phyloP scores from a whole-genome alignment of 1,140 invertebrate genomes.

The Notospermus geniculatus region DNA sequence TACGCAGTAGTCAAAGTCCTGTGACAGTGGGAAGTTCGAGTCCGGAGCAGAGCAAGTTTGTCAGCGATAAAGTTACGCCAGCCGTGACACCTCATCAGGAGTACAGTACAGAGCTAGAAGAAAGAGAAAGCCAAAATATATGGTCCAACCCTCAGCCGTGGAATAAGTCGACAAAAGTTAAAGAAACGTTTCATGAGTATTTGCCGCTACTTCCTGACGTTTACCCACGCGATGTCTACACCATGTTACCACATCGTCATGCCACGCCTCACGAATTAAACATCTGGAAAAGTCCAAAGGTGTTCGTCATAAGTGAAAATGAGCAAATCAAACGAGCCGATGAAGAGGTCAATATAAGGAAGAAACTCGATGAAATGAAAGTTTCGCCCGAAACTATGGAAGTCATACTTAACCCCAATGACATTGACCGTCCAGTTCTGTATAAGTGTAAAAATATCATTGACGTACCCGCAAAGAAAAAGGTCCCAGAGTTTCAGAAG shows the following conservation, averaged over 20 bases:
- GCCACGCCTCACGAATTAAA: conserved; percentile 38
- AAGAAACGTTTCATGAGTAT: conserved; percentile 30
- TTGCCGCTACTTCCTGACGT: conserved; percentile 41
- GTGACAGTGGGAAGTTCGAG: not conserved
- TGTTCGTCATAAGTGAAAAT: conserved; percentile 24
- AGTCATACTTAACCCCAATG: conserved; percentile 30
- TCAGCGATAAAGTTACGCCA: conserved; percentile 11
- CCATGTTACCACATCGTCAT: conserved; percentile 41
- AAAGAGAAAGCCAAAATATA: conserved; percentile 21
- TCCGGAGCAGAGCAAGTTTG: conserved; percentile 17
- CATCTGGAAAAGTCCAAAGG: conserved; percentile 18
- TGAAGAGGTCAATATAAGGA: conserved; percentile 24
- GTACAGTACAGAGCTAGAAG: conserved; percentile 14
- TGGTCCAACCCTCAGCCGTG: conserved; percentile 31
- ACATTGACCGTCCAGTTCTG: conserved; percentile 40
- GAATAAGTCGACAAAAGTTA: conserved; percentile 43
- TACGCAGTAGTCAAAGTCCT: not conserved
- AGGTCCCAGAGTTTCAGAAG: conserved; percentile 32
- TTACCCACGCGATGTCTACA: conserved; percentile 51
- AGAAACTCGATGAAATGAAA: conserved; percentile 31
- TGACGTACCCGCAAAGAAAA: conserved; percentile 46
- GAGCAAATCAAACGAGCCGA: conserved; percentile 26
- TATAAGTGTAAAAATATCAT: conserved; percentile 47
- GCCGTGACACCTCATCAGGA: conserved; percentile 19
- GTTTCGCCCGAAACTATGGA: conserved; percentile 34